Percentiles rank a stretch among this genome's conserved stretches.
Conservation (phyloP, 2,888 invertebrate species). For the Tupiocoris notatus region DNA sequence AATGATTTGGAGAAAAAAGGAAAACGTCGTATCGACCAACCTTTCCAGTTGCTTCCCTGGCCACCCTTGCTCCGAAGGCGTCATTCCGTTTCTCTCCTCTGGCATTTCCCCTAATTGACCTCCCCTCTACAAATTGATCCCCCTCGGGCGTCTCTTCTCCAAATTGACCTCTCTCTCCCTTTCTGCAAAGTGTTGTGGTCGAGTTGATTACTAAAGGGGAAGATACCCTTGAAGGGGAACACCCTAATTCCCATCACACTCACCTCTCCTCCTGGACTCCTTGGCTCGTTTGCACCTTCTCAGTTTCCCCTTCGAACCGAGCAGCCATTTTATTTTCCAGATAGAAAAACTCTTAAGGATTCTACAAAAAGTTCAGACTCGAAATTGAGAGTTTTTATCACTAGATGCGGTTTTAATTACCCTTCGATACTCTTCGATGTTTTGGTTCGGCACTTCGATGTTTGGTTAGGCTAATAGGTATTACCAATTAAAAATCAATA, state of each 20-base stretch:
- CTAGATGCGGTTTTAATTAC: too few species aligned
- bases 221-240: background rate
- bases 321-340: background rate
- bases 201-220: constrained; percentile 21
- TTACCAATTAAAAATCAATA: too few species aligned
- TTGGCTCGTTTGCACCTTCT: background rate
- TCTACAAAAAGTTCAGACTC: too few species aligned
- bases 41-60: too few species aligned
- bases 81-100: background rate
- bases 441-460: too few species aligned
- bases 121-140: constrained; percentile 23
- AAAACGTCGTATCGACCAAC: background rate
- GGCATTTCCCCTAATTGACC: constrained; percentile 19
- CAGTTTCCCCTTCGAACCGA: background rate
- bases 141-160: constrained; percentile 7
- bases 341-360: too few species aligned
- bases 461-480: too few species aligned
- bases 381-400: too few species aligned
- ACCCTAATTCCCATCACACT: background rate
- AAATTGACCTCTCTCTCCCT: constrained; percentile 18
- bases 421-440: too few species aligned
- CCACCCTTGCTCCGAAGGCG: background rate
- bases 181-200: constrained; percentile 18
- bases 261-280: too few species aligned
- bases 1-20: background rate